These are phyloP conservation scores for Aplysina aerophoba DNA, from an alignment of 37 sponge, comb jelly and placozoan species.

Conservation along the genomic window DNA sequence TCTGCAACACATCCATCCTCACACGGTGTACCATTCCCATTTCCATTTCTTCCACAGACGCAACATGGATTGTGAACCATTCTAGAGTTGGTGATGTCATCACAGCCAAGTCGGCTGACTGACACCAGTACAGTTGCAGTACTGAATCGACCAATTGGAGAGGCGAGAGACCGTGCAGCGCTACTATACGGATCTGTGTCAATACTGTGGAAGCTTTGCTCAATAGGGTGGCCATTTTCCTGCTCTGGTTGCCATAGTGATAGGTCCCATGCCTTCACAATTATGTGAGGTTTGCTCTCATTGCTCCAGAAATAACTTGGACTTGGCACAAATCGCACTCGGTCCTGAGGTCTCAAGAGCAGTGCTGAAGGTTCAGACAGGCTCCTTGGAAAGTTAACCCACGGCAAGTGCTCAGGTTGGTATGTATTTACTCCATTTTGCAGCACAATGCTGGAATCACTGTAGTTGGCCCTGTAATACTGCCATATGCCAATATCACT, in stretches of 20 bases:
- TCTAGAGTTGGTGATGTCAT: conserved; percentile 69
- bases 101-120: conserved; percentile 73
- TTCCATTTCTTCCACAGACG: conserved; percentile 84
- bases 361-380: conserved; percentile 57
- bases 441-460: not conserved
- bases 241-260: conserved; percentile 45
- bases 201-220: conserved; percentile 40
- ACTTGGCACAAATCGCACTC: conserved; percentile 70
- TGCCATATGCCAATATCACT: conserved; percentile 70
- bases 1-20: not conserved
- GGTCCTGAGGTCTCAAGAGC: conserved; percentile 68
- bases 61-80: conserved; percentile 76
- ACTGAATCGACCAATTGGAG: conserved; percentile 74
- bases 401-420: conserved; percentile 20
- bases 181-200: conserved; percentile 72
- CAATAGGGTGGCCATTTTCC: conserved; percentile 29
- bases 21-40: conserved; percentile 61
- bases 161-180: conserved; percentile 49
- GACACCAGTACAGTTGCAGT: conserved; percentile 16
- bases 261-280: conserved; percentile 76
- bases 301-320: conserved; percentile 69
- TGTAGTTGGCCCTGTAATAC: conserved; percentile 66
- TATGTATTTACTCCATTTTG: not conserved
- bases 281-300: conserved; percentile 44
- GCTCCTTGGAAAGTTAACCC: conserved; percentile 73